A percentile compares a stretch with the other conserved stretches of the same genome.
Conservation (phyloP, 2,888 invertebrate species). For the Lasiommata megera region DNA sequence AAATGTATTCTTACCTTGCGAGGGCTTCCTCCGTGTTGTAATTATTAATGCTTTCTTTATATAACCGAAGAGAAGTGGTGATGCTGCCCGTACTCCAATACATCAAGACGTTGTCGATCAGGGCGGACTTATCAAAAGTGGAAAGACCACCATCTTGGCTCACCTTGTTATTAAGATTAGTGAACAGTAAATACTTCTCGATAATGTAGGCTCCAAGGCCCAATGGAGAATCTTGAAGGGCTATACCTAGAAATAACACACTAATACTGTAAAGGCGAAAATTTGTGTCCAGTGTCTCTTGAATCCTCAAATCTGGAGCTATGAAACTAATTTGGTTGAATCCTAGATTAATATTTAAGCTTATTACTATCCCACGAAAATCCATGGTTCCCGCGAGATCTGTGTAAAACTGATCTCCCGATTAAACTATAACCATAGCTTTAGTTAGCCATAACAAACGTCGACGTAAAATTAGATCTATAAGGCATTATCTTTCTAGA, state of each 20-base stretch:
- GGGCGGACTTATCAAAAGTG: conserved; percentile 52
- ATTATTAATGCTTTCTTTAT: conserved; percentile 81
- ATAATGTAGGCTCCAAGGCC: conserved; percentile 93
- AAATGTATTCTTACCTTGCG: conserved; percentile 47
- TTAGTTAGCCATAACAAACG: no score
- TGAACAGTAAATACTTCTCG: conserved; percentile 90
- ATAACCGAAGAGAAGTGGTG: conserved; percentile 76
- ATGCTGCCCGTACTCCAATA: conserved; percentile 78
- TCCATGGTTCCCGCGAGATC: no score
- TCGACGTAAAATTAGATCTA: no score
- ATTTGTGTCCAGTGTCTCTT: no score
- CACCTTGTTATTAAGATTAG: conserved; percentile 75
- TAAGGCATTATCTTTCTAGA: no score
- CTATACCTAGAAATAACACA: conserved; percentile 79
- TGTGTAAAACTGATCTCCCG: no score
- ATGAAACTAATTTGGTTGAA: no score
- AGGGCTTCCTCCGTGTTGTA: conserved; percentile 49
- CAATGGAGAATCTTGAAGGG: conserved; percentile 88
- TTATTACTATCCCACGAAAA: no score
- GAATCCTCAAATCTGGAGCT: no score
- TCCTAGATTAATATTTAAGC: no score
- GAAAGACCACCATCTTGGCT: conserved; percentile 84
- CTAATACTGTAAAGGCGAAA: background rate
- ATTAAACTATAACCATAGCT: no score
- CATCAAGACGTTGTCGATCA: conserved; percentile 78